Evolutionary conservation across 2,797 vertebrate species (phyloP), one percentile per base, ranked within the genome.

Genomic region (Aratinga solstitialis): DNA sequence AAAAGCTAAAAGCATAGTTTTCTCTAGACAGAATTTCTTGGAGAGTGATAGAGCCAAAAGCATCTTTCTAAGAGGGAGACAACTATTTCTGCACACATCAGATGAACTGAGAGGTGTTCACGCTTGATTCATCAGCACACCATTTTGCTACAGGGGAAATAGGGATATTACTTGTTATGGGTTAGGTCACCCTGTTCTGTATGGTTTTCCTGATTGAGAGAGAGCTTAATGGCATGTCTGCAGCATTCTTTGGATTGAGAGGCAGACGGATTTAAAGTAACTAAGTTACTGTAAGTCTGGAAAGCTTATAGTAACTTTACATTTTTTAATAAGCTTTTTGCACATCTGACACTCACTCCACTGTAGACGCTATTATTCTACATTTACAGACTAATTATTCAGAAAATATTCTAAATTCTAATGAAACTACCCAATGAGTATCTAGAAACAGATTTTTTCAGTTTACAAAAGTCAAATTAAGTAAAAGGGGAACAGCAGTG

Each of bases 41-140:
- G 53, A 63, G 13, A 80, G 24, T 66, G 11, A 23, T 0, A 40
- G 22, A 71, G 40, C 17, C 58, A 75, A 90, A 93, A 90, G 20
- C 19, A 68, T 27, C 36, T 32, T 89, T 75, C 47, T n/a, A 68
- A 81, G 32, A 63, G 3, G 20, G 40, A 80, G 27, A 36, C 21
- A 81, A 65, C 9, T 48, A 0, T 0, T 69, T 34, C 65, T 59
- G 32, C 0, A 0, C 26, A 63, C 40, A 80, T 10, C 19, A 65
- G 59, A 65, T 0, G 0, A 73, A 74, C 13, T 13, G 40, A 76
- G 43, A 84, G 5, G 7, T 29, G 7, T 42, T 82, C 14, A 32
- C 19, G 23, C 13, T 65, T 85, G 20, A 77, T 72, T 48, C 66
- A n/a, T 65, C 40, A 83, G 56, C 45, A 63, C 18, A 77, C 4